Evolutionary conservation across 2,888 invertebrate genomes (phyloP).

Genomic region (Chrysolina oricalcia): DNA sequence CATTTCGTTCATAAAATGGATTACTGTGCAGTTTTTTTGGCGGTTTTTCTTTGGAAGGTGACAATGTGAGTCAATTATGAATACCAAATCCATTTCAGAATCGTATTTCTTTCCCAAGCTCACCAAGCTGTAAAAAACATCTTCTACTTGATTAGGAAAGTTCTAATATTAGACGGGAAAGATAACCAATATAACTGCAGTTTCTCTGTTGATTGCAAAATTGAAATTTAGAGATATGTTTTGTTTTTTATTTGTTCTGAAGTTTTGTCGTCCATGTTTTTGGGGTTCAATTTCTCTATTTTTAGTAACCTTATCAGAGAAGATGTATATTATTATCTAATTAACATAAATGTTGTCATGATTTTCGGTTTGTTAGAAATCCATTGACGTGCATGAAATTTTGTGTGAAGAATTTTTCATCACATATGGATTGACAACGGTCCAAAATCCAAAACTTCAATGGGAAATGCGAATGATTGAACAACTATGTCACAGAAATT

Average conservation of each 20-base stretch:
- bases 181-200: not conserved
- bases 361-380: conserved; percentile 1
- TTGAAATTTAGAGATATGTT: not conserved
- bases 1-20: conserved; percentile 60
- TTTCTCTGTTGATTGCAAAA: not conserved
- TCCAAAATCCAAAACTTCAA: not conserved
- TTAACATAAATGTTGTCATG: not conserved
- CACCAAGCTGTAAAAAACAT: not conserved
- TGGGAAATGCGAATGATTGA: not conserved
- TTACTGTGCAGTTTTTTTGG: conserved; percentile 54
- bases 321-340: conserved; percentile 19
- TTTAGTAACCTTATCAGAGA: conserved; percentile 37
- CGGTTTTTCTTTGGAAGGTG: conserved; percentile 52
- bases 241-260: not conserved
- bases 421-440: not conserved
- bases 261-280: not conserved
- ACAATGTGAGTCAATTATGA: conserved; percentile 53
- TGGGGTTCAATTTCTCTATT: conserved; percentile 14
- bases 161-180: not conserved
- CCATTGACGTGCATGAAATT: not conserved
- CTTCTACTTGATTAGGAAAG: not conserved
- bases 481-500: too few species aligned
- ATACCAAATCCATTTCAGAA: conserved; percentile 5
- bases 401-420: not conserved
- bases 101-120: not conserved